Percentiles rank a stretch among this genome's conserved stretches.
These are phyloP conservation scores for Cryptocephalus primarius DNA, from an alignment of 2,888 invertebrate species.

Conservation along the genomic window DNA sequence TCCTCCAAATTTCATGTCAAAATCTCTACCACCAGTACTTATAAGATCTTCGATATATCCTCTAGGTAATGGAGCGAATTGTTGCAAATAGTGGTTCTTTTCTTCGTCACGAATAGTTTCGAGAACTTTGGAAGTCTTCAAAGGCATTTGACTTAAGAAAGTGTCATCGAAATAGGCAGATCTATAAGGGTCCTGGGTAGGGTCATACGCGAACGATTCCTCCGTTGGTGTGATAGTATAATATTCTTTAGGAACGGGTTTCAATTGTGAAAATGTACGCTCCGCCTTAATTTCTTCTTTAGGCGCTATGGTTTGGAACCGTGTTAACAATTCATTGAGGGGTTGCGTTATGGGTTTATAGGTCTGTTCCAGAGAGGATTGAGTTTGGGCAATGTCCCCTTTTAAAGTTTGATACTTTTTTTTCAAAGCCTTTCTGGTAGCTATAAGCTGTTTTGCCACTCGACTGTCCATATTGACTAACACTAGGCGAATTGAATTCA, in stretches of 20 bases:
- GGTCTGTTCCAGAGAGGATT: conserved; percentile 1
- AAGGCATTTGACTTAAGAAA: neutral
- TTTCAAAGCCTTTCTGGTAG: conserved; percentile 1
- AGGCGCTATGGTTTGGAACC: too few relatives aligned
- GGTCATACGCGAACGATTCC: neutral
- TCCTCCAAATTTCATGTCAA: too few relatives aligned
- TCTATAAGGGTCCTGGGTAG: neutral
- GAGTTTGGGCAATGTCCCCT: conserved; percentile 2
- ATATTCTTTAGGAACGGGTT: neutral
- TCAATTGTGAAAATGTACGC: too few relatives aligned
- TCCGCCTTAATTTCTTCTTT: neutral
- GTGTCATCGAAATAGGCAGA: too few relatives aligned
- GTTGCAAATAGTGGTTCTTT: too few relatives aligned
- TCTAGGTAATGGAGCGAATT: too few relatives aligned
- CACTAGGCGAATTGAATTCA: neutral
- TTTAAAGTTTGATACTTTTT: conserved; percentile 4
- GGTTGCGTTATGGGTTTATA: conserved; percentile 7
- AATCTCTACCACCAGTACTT: too few relatives aligned
- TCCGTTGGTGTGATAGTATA: neutral
- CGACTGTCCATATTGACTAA: conserved; percentile 3
- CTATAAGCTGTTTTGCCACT: conserved; percentile 3
- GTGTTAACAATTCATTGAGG: conserved; percentile 1
- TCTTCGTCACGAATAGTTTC: too few relatives aligned
- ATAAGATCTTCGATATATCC: too few relatives aligned
- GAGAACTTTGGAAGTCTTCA: too few relatives aligned